A percentile compares a stretch with the other conserved stretches of the same genome.
Evolutionary conservation across 2,797 vertebrate genomes (phyloP).

Genomic region (Myotis planiceps): DNA sequence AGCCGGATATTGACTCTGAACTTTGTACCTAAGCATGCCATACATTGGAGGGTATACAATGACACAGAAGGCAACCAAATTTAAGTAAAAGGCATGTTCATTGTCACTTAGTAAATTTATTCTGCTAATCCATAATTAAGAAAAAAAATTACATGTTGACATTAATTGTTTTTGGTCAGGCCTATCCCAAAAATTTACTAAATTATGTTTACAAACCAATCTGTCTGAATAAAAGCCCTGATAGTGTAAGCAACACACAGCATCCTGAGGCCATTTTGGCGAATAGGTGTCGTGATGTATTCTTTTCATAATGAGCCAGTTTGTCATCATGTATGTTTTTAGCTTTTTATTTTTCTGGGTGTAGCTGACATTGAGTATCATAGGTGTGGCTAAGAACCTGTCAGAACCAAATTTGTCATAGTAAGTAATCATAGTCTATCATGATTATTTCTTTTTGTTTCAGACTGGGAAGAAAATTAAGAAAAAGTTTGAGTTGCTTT

Average conservation of each 20-base stretch:
- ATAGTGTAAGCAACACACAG: neutral
- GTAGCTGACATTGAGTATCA: neutral
- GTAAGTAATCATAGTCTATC: neutral
- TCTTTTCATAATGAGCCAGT: neutral
- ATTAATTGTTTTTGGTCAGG: neutral
- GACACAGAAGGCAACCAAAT: neutral
- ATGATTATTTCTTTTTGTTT: constrained; percentile 12
- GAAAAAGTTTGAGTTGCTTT: neutral
- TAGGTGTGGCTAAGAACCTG: neutral
- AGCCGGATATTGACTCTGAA: neutral
- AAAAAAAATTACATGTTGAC: neutral
- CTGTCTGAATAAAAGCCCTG: neutral
- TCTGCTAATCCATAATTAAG: neutral
- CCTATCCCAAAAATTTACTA: neutral
- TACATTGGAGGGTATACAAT: neutral
- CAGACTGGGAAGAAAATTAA: neutral
- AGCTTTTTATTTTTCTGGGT: neutral
- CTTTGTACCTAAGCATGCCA: neutral
- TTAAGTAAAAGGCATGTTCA: neutral
- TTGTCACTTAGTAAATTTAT: neutral
- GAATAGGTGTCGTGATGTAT: neutral
- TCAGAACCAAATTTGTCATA: neutral
- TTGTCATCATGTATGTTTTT: neutral
- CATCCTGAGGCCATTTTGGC: neutral
- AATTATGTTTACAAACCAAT: neutral